phyloP scores from a whole-genome alignment of 1,140 invertebrate genomes.

The Drosophila arawakana region DNA sequence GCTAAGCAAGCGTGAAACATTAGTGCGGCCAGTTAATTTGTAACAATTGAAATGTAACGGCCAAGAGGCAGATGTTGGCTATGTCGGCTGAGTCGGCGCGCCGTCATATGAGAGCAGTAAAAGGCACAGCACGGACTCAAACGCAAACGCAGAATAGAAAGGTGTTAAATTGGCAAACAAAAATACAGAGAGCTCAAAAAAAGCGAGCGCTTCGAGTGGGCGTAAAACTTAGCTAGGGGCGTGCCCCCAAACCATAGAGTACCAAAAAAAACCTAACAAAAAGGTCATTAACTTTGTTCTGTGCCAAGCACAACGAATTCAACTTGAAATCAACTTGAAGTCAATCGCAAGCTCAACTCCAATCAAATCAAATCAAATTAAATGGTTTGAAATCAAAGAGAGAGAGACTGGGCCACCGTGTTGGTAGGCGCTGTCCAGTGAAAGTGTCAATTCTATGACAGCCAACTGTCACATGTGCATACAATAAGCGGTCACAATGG shows the following conservation, averaged over 20 bases:
- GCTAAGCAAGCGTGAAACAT: conserved; percentile 70
- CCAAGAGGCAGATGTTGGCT: conserved; percentile 38
- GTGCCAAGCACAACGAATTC: conserved; percentile 2
- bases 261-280: conserved; percentile 49
- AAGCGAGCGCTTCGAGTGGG: conserved; percentile 55
- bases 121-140: conserved; percentile 39
- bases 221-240: conserved; percentile 51
- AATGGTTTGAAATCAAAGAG: not conserved
- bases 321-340: conserved; percentile 10
- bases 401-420: too few relatives aligned
- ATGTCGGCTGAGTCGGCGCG: not conserved
- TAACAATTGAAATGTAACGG: conserved; percentile 79
- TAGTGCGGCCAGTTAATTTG: conserved; percentile 73
- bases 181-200: conserved; percentile 10
- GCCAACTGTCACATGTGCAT: conserved; percentile 44
- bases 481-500: conserved; percentile 44
- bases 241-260: conserved; percentile 29
- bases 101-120: conserved; percentile 41
- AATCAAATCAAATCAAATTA: conserved; percentile 13
- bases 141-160: conserved; percentile 68
- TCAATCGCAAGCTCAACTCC: conserved; percentile 5
- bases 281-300: conserved; percentile 72
- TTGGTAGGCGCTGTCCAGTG: conserved; percentile 20
- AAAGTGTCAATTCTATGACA: conserved; percentile 55
- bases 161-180: conserved; percentile 73